Evolutionary conservation across 2,113 vertebrate species (phyloP).

Genomic region (Neodontobutis hainanensis): DNA sequence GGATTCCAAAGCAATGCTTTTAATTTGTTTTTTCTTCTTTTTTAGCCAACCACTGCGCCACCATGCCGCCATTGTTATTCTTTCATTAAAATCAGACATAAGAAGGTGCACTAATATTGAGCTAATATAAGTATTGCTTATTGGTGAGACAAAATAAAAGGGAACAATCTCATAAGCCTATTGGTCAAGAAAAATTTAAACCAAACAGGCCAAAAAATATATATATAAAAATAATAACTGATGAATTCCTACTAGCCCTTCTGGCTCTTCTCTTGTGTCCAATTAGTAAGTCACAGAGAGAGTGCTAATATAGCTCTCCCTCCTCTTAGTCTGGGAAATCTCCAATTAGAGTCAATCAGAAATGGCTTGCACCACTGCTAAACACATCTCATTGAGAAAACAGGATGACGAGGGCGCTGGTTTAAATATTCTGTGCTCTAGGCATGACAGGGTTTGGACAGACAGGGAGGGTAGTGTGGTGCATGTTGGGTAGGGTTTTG

Average conservation of each 20-base stretch:
- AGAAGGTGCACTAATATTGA: no score
- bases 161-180: constrained; percentile 20
- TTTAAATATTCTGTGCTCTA: constrained; percentile 18
- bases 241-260: constrained; percentile 78
- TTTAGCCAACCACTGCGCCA: no score
- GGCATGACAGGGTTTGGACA: constrained; percentile 54
- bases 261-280: constrained; percentile 87
- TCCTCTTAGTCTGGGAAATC: constrained; percentile 91
- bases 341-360: constrained; percentile 97
- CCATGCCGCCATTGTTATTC: no score
- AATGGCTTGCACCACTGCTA: constrained; percentile 83
- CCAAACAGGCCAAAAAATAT: constrained; percentile 63
- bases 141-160: constrained; percentile 58
- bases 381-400: constrained; percentile 70
- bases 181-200: constrained; percentile 15
- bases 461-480: constrained; percentile 18
- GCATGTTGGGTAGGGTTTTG: constrained; percentile 7
- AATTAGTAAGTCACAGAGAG: constrained; percentile 92
- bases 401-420: constrained; percentile 76
- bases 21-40: no score
- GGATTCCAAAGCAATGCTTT: no score
- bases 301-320: constrained; percentile 87
- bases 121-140: not conserved
- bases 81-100: no score
- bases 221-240: constrained; percentile 73